These are phyloP conservation scores for Sinocyclocheilus rhinocerous DNA, from an alignment of 2,113 vertebrate genomes.

Conservation along the genomic window DNA sequence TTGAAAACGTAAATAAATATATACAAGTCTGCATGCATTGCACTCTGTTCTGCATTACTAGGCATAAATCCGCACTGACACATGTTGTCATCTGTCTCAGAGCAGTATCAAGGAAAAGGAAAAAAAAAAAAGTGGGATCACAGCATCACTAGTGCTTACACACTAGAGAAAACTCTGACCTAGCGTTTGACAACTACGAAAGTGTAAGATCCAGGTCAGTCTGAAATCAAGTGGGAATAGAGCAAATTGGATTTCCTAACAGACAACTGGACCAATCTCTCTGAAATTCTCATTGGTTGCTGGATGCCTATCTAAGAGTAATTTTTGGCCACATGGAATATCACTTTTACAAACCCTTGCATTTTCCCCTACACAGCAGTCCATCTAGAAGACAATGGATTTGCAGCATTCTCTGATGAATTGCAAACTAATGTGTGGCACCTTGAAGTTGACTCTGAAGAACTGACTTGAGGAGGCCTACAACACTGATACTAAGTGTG, in stretches of 20 bases:
- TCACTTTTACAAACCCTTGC: not conserved
- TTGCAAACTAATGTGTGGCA: too few relatives aligned
- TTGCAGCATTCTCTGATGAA: not conserved
- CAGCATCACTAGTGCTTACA: not conserved
- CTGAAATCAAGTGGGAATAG: not conserved
- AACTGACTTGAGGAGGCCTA: too few relatives aligned
- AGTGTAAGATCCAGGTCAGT: not conserved
- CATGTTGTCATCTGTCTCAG: not conserved
- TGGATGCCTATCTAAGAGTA: not conserved
- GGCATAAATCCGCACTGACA: not conserved
- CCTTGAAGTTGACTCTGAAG: too few relatives aligned
- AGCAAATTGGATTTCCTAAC: not conserved
- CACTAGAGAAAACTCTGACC: not conserved
- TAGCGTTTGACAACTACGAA: not conserved
- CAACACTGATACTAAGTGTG: not conserved
- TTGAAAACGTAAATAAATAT: not conserved
- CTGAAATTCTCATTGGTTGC: not conserved
- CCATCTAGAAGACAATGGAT: not conserved
- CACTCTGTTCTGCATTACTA: not conserved
- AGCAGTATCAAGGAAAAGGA: not conserved
- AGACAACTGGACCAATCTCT: not conserved
- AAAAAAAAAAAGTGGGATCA: constrained; percentile 5
- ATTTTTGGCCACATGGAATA: not conserved
- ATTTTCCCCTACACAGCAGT: not conserved
- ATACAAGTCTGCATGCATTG: not conserved